Conservation (phyloP, 2,113 vertebrate genomes). For the Leiothrix lutea region DNA sequence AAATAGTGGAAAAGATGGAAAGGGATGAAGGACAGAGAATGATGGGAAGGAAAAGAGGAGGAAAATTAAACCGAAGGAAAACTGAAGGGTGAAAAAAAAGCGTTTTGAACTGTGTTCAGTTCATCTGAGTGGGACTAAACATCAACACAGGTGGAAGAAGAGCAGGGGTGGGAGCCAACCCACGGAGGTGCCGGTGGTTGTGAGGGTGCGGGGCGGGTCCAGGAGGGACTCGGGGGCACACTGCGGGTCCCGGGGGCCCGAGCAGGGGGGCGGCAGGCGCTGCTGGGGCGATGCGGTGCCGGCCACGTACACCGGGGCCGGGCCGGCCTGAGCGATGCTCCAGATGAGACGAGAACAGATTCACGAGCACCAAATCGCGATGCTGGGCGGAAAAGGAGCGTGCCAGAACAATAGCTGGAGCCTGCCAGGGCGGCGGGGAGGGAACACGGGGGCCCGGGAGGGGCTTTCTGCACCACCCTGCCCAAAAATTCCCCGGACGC, state of each 20-base stretch:
- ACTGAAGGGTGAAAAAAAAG: background rate
- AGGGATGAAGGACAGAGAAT: background rate
- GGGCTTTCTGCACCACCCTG: background rate
- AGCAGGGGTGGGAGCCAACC: accelerated
- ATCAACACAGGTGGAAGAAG: background rate
- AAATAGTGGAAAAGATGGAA: background rate
- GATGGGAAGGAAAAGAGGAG: background rate
- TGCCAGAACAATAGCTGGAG: background rate
- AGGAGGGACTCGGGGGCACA: accelerated
- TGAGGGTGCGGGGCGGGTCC: background rate
- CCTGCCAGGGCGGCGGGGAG: accelerated
- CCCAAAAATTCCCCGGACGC: accelerated
- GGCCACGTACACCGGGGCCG: background rate
- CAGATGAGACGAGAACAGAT: background rate
- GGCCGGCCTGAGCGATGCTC: background rate
- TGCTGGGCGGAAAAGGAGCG: background rate
- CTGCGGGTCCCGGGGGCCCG: accelerated
- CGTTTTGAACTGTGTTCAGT: background rate
- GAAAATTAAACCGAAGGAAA: background rate
- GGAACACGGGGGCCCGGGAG: background rate
- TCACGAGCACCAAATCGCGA: accelerated
- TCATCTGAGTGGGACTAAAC: background rate
- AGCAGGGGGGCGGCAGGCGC: accelerated
- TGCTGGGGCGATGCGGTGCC: accelerated
- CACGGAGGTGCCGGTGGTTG: accelerated